Evolutionary conservation across 1,140 invertebrate genomes (phyloP).

Genomic region (Lethrus apterus): DNA sequence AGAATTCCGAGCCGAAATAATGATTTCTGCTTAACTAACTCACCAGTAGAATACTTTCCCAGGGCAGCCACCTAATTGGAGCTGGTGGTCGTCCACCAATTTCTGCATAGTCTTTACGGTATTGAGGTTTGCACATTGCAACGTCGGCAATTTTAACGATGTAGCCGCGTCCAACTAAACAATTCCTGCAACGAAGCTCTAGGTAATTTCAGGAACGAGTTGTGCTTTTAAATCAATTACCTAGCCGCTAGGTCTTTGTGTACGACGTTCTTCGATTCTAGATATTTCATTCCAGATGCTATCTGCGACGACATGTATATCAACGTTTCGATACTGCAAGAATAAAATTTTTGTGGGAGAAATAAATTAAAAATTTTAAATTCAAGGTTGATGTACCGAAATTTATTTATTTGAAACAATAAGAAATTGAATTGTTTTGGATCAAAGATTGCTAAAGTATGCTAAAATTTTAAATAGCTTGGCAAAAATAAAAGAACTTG

Average conservation of each 20-base stretch:
- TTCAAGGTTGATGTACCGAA: no score
- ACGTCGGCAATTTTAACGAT: constrained; percentile 83
- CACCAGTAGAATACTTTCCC: constrained; percentile 74
- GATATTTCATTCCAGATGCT: constrained; percentile 79
- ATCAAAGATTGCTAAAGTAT: no score
- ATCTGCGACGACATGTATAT: constrained; percentile 79
- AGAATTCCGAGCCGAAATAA: no score
- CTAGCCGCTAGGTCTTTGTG: constrained; percentile 72
- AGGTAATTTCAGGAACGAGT: neutral
- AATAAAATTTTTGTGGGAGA: no score
- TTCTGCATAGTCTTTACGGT: constrained; percentile 74
- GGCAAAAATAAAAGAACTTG: no score
- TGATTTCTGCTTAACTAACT: constrained; percentile 36
- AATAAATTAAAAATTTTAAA: no score
- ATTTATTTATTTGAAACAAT: no score
- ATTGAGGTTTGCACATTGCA: constrained; percentile 77
- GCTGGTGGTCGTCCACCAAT: constrained; percentile 73
- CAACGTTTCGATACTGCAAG: constrained; percentile 66
- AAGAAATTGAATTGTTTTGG: no score
- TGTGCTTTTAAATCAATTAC: constrained; percentile 41
- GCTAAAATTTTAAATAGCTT: no score
- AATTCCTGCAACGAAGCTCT: constrained; percentile 55
- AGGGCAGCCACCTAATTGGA: constrained; percentile 84
- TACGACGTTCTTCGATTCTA: constrained; percentile 67
- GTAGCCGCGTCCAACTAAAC: constrained; percentile 72